phyloP scores from a whole-genome alignment of 2,888 invertebrate genomes.

The Nycteola revayana region DNA sequence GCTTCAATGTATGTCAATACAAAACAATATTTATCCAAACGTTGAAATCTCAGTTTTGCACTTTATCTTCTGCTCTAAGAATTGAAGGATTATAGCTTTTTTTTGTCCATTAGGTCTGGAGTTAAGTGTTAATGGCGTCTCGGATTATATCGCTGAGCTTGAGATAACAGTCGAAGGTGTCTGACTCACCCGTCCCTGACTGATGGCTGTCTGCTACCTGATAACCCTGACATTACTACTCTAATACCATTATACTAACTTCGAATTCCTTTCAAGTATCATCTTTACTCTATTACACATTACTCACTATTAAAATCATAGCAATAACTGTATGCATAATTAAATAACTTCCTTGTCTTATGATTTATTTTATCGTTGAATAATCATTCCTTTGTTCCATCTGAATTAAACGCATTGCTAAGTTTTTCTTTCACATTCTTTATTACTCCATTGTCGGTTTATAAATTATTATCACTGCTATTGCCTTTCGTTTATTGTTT shows the following conservation, averaged over 20 bases:
- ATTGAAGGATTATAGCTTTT: constrained; percentile 72
- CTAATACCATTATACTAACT: constrained; percentile 37
- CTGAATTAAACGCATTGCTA: constrained; percentile 20
- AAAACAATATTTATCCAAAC: constrained; percentile 31
- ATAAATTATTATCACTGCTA: constrained; percentile 24
- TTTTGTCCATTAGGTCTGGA: constrained; percentile 76
- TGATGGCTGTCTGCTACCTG: constrained; percentile 66
- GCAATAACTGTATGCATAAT: constrained; percentile 18
- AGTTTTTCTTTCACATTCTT: constrained; percentile 24
- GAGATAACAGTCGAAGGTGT: constrained; percentile 57
- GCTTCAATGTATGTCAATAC: no score
- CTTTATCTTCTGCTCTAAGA: constrained; percentile 55
- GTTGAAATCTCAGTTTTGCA: constrained; percentile 48
- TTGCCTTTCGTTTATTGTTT: constrained; percentile 23
- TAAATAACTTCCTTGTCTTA: constrained; percentile 8
- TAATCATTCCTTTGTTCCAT: constrained; percentile 37
- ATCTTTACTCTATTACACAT: constrained; percentile 6
- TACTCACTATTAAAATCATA: constrained; percentile 9
- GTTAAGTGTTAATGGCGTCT: constrained; percentile 75
- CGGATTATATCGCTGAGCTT: constrained; percentile 64
- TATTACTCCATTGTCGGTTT: constrained; percentile 18
- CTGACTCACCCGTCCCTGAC: constrained; percentile 62
- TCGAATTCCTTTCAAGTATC: constrained; percentile 27
- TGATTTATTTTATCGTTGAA: constrained; percentile 17
- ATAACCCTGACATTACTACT: constrained; percentile 44